Evolutionary conservation across 2,797 vertebrate genomes (phyloP).

Genomic region (Schizopygopsis pylzovi): DNA sequence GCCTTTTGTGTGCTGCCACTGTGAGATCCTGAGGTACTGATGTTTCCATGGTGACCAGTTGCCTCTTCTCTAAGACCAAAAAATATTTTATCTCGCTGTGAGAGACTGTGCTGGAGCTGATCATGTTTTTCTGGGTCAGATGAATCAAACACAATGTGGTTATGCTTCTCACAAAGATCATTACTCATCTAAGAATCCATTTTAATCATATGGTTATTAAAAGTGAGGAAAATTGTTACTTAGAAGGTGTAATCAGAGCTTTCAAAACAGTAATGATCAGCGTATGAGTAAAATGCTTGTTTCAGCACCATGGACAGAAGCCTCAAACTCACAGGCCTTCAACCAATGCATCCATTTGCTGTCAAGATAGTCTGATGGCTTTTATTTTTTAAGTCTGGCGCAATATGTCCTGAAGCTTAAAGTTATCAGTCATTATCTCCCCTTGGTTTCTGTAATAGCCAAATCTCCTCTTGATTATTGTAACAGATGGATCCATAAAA

Average conservation of each 20-base stretch:
- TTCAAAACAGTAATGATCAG: constrained; percentile 19
- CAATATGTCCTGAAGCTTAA: constrained; percentile 6
- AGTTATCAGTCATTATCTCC: constrained; percentile 5
- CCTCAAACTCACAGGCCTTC: neutral
- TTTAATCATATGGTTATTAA: constrained; percentile 42
- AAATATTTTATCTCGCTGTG: constrained; percentile 33
- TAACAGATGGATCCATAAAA: neutral
- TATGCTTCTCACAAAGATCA: constrained; percentile 42
- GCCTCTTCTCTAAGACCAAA: constrained; percentile 57
- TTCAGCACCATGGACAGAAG: constrained; percentile 58
- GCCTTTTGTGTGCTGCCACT: constrained; percentile 48
- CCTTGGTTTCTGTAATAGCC: neutral
- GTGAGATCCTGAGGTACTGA: constrained; percentile 56
- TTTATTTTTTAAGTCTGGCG: neutral
- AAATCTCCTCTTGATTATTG: neutral
- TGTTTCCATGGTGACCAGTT: constrained; percentile 62
- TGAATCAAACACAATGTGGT: constrained; percentile 54
- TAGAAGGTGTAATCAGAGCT: constrained; percentile 9
- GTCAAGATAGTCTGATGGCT: constrained; percentile 7
- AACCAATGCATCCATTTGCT: neutral
- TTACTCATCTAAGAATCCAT: constrained; percentile 50
- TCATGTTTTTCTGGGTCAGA: constrained; percentile 65
- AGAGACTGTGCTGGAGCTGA: constrained; percentile 52
- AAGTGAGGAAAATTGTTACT: constrained; percentile 38
- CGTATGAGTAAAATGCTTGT: neutral